Evolutionary conservation across 2,888 invertebrate genomes (phyloP).

Genomic region (Scaptodrosophila latifasciaeformis): DNA sequence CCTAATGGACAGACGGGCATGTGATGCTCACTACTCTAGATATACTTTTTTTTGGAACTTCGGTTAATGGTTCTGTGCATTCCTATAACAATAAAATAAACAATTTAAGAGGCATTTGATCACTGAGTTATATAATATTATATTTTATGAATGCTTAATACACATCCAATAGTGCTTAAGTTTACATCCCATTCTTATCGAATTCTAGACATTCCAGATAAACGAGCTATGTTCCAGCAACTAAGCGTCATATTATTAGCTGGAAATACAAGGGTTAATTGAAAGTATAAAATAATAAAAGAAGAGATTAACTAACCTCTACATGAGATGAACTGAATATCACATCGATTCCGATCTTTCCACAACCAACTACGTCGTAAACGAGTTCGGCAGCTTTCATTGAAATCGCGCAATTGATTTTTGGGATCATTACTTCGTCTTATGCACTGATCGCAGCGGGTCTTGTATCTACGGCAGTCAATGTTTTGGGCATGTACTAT

Average conservation of each 20-base stretch:
- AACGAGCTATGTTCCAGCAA: neutral
- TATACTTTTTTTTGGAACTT: no score
- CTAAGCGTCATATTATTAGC: neutral
- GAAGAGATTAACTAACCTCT: conserved; percentile 17
- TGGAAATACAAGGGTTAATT: no score
- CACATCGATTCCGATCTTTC: conserved; percentile 20
- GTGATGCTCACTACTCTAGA: no score
- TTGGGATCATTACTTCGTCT: conserved; percentile 10
- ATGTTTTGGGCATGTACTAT: conserved; percentile 1
- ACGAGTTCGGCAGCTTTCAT: conserved; percentile 12
- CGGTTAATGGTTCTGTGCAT: no score
- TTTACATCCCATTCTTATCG: no score
- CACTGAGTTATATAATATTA: no score
- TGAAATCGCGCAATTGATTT: conserved; percentile 9
- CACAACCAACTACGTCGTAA: conserved; percentile 13
- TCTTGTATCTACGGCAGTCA: conserved; percentile 15
- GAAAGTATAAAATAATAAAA: no score
- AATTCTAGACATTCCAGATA: neutral
- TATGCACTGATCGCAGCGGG: conserved; percentile 11
- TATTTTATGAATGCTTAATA: no score
- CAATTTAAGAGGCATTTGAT: no score
- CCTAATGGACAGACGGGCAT: no score
- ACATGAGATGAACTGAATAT: conserved; percentile 22
- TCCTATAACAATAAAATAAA: no score
- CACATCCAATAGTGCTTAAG: no score